Conservation (phyloP, 2,797 vertebrate genomes). For the Microctenopoma steveboyesi region DNA sequence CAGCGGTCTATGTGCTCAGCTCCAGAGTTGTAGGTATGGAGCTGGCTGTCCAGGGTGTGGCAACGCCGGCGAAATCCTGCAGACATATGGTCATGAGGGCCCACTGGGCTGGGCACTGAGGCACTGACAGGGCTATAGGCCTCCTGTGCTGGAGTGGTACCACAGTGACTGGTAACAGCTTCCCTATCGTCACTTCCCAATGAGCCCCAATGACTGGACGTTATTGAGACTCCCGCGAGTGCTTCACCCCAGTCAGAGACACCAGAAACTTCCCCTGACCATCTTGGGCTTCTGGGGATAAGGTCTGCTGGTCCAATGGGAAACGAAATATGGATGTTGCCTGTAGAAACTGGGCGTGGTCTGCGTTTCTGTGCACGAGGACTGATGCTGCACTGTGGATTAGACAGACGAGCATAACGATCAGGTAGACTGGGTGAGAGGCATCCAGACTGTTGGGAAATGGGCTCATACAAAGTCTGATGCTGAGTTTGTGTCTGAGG, state of each 20-base stretch:
- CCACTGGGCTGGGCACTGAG: constrained; percentile 40
- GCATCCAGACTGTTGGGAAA: constrained; percentile 29
- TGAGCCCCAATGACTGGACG: constrained; percentile 34
- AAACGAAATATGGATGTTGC: constrained; percentile 90
- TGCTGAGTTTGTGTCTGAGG: constrained; percentile 51
- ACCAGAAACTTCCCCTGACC: constrained; percentile 51
- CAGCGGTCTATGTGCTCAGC: constrained; percentile 70
- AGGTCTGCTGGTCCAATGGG: constrained; percentile 86
- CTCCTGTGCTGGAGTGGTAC: constrained; percentile 57
- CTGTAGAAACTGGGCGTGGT: constrained; percentile 89
- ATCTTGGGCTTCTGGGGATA: constrained; percentile 75
- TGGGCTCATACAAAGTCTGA: constrained; percentile 37
- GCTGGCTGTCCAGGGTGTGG: constrained; percentile 82
- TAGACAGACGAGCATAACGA: constrained; percentile 81
- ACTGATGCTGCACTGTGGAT: constrained; percentile 85
- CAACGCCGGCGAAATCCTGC: constrained; percentile 80
- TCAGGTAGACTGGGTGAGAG: constrained; percentile 58
- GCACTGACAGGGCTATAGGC: constrained; percentile 21
- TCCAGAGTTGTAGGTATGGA: constrained; percentile 41
- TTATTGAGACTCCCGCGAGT: constrained; percentile 21
- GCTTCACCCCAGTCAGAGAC: constrained; percentile 45
- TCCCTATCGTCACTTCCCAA: constrained; percentile 15
- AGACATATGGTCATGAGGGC: constrained; percentile 44
- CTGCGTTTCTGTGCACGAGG: constrained; percentile 86
- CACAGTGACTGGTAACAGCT: constrained; percentile 48